phyloP scores from a whole-genome alignment of 2,888 invertebrate genomes.

The Crioceris asparagi region DNA sequence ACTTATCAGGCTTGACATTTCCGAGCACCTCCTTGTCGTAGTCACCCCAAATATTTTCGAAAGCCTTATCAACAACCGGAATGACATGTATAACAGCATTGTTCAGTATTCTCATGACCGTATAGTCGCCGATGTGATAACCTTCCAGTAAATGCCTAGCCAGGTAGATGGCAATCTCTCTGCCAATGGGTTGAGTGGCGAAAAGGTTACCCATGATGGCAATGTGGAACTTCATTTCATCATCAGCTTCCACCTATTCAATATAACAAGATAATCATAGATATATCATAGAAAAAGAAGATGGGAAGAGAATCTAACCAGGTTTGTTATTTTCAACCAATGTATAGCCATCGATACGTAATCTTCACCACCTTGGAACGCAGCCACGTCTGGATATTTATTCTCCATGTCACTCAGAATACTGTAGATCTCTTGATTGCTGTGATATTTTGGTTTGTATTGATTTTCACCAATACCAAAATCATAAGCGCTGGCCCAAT shows the following conservation, averaged over 20 bases:
- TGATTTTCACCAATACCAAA: slow-evolving; percentile 58
- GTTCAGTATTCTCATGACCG: slow-evolving; percentile 52
- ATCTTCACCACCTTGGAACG: slow-evolving; percentile 59
- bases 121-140: slow-evolving; percentile 52
- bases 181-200: slow-evolving; percentile 70
- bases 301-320: slow-evolving; percentile 54
- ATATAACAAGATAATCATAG: not conserved
- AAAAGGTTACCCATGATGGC: slow-evolving; percentile 76
- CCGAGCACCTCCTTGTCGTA: slow-evolving; percentile 34
- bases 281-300: no score
- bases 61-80: slow-evolving; percentile 54
- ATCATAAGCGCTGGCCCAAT: slow-evolving; percentile 79
- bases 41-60: slow-evolving; percentile 39
- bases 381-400: slow-evolving; percentile 53
- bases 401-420: slow-evolving; percentile 60
- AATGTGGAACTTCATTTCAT: slow-evolving; percentile 73
- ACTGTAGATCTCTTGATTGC: slow-evolving; percentile 51
- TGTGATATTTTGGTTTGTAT: slow-evolving; percentile 53
- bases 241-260: slow-evolving; percentile 28
- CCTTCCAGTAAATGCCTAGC: slow-evolving; percentile 71
- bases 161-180: slow-evolving; percentile 73
- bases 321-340: slow-evolving; percentile 60
- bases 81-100: slow-evolving; percentile 70
- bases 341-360: slow-evolving; percentile 54
- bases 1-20: slow-evolving; percentile 24